These are phyloP conservation scores for Gracilinanus agilis DNA, from an alignment of 2,113 vertebrate species.

Conservation along the genomic window DNA sequence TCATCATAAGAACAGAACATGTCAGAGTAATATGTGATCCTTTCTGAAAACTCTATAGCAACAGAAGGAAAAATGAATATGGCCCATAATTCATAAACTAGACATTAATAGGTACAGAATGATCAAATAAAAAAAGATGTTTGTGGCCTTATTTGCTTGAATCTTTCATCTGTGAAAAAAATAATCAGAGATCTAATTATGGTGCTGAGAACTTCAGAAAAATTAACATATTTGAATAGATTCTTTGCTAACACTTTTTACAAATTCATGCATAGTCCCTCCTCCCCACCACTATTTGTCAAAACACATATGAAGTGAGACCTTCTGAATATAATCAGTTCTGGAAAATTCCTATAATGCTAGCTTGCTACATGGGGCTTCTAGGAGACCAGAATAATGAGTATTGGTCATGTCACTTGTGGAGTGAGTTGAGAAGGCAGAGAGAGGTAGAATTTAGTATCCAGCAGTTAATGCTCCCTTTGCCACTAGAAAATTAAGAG, in stretches of 20 bases:
- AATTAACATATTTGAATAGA: not conserved
- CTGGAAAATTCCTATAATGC: not conserved
- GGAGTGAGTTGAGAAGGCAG: not conserved
- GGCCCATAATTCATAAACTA: constrained; percentile 12
- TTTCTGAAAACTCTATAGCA: constrained; percentile 32
- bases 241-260: not conserved
- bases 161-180: not conserved
- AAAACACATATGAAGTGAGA: not conserved
- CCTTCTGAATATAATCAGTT: not conserved
- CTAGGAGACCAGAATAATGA: not conserved
- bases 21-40: constrained; percentile 23
- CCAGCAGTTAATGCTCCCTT: not conserved
- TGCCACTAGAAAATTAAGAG: not conserved
- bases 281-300: not conserved
- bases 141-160: not conserved
- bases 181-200: too few species aligned
- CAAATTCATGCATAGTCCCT: not conserved
- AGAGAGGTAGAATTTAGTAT: not conserved
- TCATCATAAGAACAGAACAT: not conserved
- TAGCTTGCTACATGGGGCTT: not conserved
- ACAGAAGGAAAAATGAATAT: not conserved
- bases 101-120: constrained; percentile 3
- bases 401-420: not conserved
- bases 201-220: not conserved
- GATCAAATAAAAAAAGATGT: not conserved